Base-by-base conservation (phyloP, 2,113 vertebrate species). In the Garra rufa region DNA sequence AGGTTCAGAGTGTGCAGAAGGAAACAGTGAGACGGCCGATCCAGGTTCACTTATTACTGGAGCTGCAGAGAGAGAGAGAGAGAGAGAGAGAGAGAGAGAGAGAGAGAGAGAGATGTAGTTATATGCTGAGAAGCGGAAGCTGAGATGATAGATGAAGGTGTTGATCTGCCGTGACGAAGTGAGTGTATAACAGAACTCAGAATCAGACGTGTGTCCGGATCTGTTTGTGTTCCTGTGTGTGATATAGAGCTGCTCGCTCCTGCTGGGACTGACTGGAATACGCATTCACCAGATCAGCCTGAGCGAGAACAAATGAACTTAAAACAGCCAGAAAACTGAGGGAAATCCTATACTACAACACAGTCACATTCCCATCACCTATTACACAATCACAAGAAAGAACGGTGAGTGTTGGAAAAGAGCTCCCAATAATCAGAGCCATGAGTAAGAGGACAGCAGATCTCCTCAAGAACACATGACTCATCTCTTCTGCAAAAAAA, bases 181-280 rank as follows among this genome's bases (percentile, higher is more conserved):
- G 48, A 52, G 48, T 52, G 48, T 19, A 19, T 19, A 52, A 15
- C 48, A 52, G 15, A 52, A 19, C 48, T 52, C 48, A 19, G 55
- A 57, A 57, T n/a, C 55, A 57, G 55, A 46, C 44, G 11, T 10
- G 44, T 13, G 11, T 11, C 44, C 44, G 44, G 11, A n/a, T 57
- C 82, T 52, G 48, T 19, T 52, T 17, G 48, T 52, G 63, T 87
- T 90, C 69, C 86, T 69, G 17, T 50, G 76, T 13, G n/a, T 55
- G 46, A 67, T 55, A 26, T 65, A 46, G 41, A 65, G n/a, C 4
- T 59, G 67, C 41, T 87, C 81, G 82, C 89, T 73, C 86, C 83
- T 75, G 86, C 88, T 87, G 59, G 65, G 88, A 15, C 15, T 50
- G 15, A 50, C 48, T 50, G 15, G 48, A 19, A 90, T 92, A 91